Evolutionary conservation across 2,888 invertebrate species (phyloP).

Genomic region (Cantharis lateralis): DNA sequence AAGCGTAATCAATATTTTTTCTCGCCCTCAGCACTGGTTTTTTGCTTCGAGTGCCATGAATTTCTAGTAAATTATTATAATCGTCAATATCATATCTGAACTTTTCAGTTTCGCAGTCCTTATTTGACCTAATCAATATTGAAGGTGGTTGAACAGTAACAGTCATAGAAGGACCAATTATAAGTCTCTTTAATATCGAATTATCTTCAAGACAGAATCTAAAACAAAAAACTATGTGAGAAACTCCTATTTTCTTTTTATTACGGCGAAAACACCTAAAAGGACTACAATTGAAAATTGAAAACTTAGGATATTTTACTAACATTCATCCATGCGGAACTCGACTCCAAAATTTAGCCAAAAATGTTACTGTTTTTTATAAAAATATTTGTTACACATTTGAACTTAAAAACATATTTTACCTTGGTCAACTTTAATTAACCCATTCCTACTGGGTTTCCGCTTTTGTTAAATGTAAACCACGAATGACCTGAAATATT

Average conservation of each 20-base stretch:
- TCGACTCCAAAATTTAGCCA: not conserved
- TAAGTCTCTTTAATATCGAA: slow-evolving; percentile 21
- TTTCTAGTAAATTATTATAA: slow-evolving; percentile 9
- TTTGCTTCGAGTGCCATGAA: not conserved
- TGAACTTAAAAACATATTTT: not conserved
- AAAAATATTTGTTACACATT: not conserved
- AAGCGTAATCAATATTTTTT: not conserved
- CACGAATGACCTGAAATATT: not conserved
- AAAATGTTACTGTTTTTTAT: no score
- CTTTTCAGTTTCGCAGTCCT: not conserved
- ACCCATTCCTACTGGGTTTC: not conserved
- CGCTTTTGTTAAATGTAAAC: not conserved
- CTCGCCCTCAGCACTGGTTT: not conserved
- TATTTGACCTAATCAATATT: not conserved
- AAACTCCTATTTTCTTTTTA: not conserved
- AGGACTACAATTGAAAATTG: not conserved
- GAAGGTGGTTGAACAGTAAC: slow-evolving; percentile 17
- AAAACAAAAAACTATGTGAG: slow-evolving; percentile 24
- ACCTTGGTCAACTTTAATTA: not conserved
- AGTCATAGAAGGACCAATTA: slow-evolving; percentile 26
- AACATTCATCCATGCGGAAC: not conserved
- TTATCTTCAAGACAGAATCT: slow-evolving; percentile 17
- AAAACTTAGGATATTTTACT: not conserved
- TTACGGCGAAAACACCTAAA: not conserved
- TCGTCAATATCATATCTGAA: slow-evolving; percentile 6